These are phyloP conservation scores for Triplophysa tibetana DNA, from an alignment of 2,113 vertebrate species.

Conservation along the genomic window DNA sequence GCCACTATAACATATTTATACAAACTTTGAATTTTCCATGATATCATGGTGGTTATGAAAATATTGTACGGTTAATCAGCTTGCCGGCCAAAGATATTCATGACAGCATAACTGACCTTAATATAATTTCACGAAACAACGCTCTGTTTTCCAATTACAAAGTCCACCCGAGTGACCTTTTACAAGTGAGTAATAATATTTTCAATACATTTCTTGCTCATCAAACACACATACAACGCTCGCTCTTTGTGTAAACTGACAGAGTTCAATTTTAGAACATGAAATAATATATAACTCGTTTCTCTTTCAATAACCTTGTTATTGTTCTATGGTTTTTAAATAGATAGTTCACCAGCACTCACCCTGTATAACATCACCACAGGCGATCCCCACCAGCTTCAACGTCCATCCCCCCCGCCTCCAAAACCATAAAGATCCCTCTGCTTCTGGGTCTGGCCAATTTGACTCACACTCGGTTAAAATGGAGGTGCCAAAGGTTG, in stretches of 20 bases:
- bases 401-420: neutral
- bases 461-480: conserved; percentile 43
- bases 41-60: neutral
- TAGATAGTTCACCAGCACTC: conserved; percentile 1
- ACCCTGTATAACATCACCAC: conserved; percentile 8
- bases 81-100: neutral
- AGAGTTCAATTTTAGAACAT: neutral
- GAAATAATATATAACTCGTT: neutral
- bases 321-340: neutral
- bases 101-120: conserved; percentile 66
- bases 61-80: neutral
- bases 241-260: too few relatives aligned
- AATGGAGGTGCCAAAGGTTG: conserved; percentile 57
- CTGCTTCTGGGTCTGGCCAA: conserved; percentile 5
- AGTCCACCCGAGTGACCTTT: conserved; percentile 67
- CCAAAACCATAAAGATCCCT: neutral
- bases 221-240: neutral
- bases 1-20: neutral
- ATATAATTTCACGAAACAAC: conserved; percentile 61
- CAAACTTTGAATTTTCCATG: neutral
- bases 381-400: neutral
- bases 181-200: conserved; percentile 64
- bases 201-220: conserved; percentile 11
- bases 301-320: conserved; percentile 2
- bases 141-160: conserved; percentile 70